phyloP scores from a whole-genome alignment of 2,113 vertebrate species.

The Calonectris borealis region DNA sequence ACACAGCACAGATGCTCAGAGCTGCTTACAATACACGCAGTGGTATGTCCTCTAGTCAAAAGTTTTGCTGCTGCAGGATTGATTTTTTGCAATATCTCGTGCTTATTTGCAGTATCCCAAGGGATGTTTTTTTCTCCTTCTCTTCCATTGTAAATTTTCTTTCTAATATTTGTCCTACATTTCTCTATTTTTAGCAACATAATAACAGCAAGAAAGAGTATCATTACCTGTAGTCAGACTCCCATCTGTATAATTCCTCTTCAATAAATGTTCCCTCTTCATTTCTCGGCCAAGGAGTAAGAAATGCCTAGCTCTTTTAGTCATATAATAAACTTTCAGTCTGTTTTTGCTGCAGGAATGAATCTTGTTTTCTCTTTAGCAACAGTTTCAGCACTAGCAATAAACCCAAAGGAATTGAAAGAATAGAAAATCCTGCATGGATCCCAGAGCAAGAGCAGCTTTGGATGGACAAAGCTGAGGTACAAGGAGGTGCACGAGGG shows the following conservation, averaged over 20 bases:
- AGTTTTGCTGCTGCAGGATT: not conserved
- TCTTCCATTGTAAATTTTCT: not conserved
- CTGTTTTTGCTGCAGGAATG: not conserved
- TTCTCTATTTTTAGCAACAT: not conserved
- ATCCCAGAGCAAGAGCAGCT: not conserved
- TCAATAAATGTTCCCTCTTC: not conserved
- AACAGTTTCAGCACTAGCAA: not conserved
- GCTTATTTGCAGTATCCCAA: not conserved
- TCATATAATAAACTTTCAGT: not conserved
- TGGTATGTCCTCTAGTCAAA: not conserved
- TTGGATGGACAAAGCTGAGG: not conserved
- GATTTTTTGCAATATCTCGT: not conserved
- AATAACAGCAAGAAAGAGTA: not conserved
- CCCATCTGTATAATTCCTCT: not conserved
- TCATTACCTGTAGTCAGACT: not conserved
- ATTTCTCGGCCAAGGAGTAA: not conserved
- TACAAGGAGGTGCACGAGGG: not conserved
- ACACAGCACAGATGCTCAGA: slow-evolving; percentile 22
- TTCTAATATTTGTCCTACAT: not conserved
- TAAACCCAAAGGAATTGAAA: not conserved
- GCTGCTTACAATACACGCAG: not conserved
- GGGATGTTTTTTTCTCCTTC: not conserved
- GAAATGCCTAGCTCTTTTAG: not conserved
- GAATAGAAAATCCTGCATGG: not conserved
- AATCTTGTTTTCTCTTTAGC: not conserved